These are phyloP conservation scores for Melanotaenia parkinsoni DNA, from an alignment of 2,797 vertebrate genomes.

Conservation along the genomic window DNA sequence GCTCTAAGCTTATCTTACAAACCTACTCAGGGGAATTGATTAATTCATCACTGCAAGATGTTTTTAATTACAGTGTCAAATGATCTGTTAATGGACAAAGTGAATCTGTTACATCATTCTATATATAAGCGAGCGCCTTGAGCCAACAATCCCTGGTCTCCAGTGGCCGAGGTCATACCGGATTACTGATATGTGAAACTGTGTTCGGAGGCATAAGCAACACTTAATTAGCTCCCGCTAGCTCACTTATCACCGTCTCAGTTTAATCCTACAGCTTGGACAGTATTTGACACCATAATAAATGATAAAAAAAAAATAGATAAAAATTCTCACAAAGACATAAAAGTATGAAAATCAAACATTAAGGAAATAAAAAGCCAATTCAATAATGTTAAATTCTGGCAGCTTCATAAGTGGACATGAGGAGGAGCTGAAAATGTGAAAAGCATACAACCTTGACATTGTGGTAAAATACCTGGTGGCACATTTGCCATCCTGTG, in stretches of 20 bases:
- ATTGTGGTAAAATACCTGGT: slow-evolving; percentile 67
- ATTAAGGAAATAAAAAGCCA: slow-evolving; percentile 26
- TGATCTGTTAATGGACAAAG: slow-evolving; percentile 81
- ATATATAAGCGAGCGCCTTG: slow-evolving; percentile 67
- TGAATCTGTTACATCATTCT: slow-evolving; percentile 78
- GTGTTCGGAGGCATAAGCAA: slow-evolving; percentile 61
- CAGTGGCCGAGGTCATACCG: slow-evolving; percentile 70
- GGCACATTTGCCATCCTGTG: slow-evolving; percentile 55
- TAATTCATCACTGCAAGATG: slow-evolving; percentile 76
- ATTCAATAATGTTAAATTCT: slow-evolving; percentile 17
- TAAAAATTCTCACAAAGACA: slow-evolving; percentile 28
- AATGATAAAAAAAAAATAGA: slow-evolving; percentile 14
- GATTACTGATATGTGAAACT: slow-evolving; percentile 78
- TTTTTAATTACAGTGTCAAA: slow-evolving; percentile 85
- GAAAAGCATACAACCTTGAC: slow-evolving; percentile 61
- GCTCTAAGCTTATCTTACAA: slow-evolving; percentile 71
- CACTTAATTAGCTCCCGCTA: slow-evolving; percentile 70
- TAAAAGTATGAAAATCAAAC: slow-evolving; percentile 33
- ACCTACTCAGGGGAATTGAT: slow-evolving; percentile 71
- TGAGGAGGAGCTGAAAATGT: slow-evolving; percentile 26
- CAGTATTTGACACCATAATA: slow-evolving; percentile 51
- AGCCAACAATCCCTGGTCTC: slow-evolving; percentile 67
- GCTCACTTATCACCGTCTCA: slow-evolving; percentile 58
- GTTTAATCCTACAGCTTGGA: slow-evolving; percentile 57
- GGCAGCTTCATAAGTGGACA: neutral